A percentile compares a stretch with the other conserved stretches of the same genome.
These are phyloP conservation scores for Silurus lanzhouensis DNA, from an alignment of 2,797 vertebrate species.

Conservation along the genomic window DNA sequence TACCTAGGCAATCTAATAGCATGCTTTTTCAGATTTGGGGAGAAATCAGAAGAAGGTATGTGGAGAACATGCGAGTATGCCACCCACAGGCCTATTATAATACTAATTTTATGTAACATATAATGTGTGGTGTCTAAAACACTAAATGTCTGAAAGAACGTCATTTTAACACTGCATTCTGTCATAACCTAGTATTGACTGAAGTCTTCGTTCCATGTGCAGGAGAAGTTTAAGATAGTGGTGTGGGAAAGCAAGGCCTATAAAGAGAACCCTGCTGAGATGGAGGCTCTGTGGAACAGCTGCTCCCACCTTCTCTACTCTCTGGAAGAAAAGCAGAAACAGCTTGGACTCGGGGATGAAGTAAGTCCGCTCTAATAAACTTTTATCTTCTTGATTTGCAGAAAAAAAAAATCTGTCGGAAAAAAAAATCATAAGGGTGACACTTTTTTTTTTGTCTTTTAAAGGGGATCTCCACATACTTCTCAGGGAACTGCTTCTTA, in stretches of 20 bases:
- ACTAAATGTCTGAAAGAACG: neutral
- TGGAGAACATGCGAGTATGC: neutral
- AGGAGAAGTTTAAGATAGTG: slow-evolving; percentile 87
- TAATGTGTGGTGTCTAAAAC: too few relatives aligned
- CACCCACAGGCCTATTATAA: neutral
- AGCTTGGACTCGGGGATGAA: slow-evolving; percentile 85
- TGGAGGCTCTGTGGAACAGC: slow-evolving; percentile 79
- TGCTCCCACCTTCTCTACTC: slow-evolving; percentile 83
- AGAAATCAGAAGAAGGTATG: neutral
- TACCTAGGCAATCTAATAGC: neutral
- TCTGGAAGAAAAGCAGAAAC: slow-evolving; percentile 81
- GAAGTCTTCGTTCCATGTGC: slow-evolving; percentile 14
- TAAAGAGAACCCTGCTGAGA: slow-evolving; percentile 74
- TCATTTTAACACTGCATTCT: neutral
- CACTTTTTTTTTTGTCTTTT: neutral
- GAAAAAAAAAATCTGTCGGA: neutral
- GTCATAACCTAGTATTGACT: neutral
- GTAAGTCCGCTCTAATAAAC: slow-evolving; percentile 62
- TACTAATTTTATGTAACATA: neutral
- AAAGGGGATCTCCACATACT: slow-evolving; percentile 89
- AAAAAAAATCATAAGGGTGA: neutral
- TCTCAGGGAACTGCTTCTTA: slow-evolving; percentile 86
- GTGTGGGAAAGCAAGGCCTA: slow-evolving; percentile 82
- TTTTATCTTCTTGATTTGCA: neutral
- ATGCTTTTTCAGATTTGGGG: neutral